Evolutionary conservation across 2,888 invertebrate species (phyloP).

Genomic region (Hirudinaria manillensis): DNA sequence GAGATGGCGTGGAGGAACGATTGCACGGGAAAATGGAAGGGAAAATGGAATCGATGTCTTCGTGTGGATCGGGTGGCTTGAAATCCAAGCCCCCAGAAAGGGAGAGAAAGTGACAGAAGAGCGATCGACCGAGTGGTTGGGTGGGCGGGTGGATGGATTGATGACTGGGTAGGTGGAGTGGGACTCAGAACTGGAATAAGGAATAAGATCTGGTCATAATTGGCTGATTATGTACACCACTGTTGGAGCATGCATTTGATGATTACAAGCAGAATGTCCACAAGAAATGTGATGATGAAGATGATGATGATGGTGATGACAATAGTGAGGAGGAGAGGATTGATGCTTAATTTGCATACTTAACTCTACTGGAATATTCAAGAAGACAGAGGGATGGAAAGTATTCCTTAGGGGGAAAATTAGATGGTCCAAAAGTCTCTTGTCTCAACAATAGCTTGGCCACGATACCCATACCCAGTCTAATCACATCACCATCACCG

Average conservation of each 20-base stretch:
- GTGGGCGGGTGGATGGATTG: slow-evolving; percentile 4
- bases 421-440: too few species aligned
- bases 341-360: too few species aligned
- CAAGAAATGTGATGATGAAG: background rate
- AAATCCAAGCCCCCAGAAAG: background rate
- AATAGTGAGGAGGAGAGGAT: too few species aligned
- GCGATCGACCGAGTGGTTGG: background rate
- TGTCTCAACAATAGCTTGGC: too few species aligned
- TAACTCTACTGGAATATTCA: too few species aligned
- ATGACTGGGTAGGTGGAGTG: slow-evolving; percentile 1
- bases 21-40: too few species aligned
- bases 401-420: background rate
- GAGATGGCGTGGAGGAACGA: too few species aligned
- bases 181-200: background rate
- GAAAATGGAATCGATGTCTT: too few species aligned
- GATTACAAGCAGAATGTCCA: background rate
- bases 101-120: background rate
- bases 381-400: background rate
- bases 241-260: background rate
- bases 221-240: background rate
- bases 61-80: too few species aligned
- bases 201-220: background rate
- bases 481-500: background rate
- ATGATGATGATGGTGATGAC: too few species aligned
- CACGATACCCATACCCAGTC: background rate